A percentile compares a stretch with the other conserved stretches of the same genome.
These are phyloP conservation scores for Pyrocoelia pectoralis DNA, from an alignment of 2,888 invertebrate genomes.

Conservation along the genomic window DNA sequence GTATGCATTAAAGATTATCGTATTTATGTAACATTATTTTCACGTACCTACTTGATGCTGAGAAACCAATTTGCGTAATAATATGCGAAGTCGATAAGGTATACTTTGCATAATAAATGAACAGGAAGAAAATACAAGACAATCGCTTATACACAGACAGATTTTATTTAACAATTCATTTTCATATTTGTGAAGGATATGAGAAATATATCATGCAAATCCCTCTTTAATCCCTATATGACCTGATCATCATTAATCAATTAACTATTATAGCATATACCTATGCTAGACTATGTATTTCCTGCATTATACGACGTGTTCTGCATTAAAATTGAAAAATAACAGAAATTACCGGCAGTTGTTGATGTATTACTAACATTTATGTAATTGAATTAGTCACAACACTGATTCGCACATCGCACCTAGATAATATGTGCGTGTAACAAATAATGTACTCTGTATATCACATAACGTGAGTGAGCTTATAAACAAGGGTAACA, in stretches of 20 bases:
- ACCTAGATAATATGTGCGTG: no score
- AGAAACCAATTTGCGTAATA: constrained; percentile 28
- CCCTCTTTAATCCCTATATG: not conserved
- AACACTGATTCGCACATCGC: no score
- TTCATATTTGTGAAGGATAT: not conserved
- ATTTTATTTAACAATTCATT: constrained; percentile 1
- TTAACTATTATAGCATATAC: no score
- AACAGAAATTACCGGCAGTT: not conserved
- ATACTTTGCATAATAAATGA: constrained; percentile 20
- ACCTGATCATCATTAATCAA: no score
- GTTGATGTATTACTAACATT: no score
- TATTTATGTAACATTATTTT: constrained; percentile 29
- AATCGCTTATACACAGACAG: constrained; percentile 1
- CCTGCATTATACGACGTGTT: not conserved
- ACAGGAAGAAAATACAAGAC: constrained; percentile 10
- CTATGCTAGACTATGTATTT: not conserved
- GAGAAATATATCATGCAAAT: not conserved
- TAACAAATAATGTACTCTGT: no score
- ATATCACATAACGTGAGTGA: no score
- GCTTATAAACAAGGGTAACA: no score
- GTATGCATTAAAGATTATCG: constrained; percentile 16
- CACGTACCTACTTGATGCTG: constrained; percentile 26
- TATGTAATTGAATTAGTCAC: no score
- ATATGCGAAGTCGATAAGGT: constrained; percentile 16
- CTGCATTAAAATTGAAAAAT: not conserved